phyloP scores from a whole-genome alignment of 1,140 invertebrate species.

The Dryas iulia region DNA sequence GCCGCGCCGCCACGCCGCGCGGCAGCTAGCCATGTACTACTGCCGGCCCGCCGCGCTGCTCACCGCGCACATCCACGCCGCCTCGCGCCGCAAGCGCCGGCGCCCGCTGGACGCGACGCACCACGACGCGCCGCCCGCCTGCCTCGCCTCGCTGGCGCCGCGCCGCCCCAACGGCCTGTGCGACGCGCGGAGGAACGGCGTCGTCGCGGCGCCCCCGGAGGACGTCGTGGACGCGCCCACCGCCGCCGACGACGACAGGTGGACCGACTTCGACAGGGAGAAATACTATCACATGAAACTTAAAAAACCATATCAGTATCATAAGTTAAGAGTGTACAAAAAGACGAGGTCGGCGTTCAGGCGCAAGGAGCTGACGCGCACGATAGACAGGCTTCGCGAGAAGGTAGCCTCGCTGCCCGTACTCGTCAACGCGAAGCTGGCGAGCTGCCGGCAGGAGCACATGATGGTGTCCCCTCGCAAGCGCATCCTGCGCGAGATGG shows the following conservation, averaged over 20 bases:
- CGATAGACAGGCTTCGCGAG: conserved; percentile 77
- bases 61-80: conserved; percentile 65
- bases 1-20: conserved; percentile 86
- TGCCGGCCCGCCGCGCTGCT: conserved; percentile 81
- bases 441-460: conserved; percentile 72
- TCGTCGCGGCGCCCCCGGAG: conserved; percentile 49
- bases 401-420: conserved; percentile 66
- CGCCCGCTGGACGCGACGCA: conserved; percentile 73
- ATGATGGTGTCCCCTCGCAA: conserved; percentile 86
- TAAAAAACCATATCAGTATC: conserved; percentile 77
- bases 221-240: conserved; percentile 62
- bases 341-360: conserved; percentile 63
- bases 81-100: conserved; percentile 80
- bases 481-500: conserved; percentile 86
- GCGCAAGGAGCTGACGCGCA: conserved; percentile 63
- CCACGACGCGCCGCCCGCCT: conserved; percentile 47
- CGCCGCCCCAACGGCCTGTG: conserved; percentile 55
- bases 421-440: conserved; percentile 70
- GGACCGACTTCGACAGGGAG: conserved; percentile 66
- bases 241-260: conserved; percentile 51
- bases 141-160: conserved; percentile 76
- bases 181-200: conserved; percentile 57
- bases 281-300: conserved; percentile 76
- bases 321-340: conserved; percentile 75
- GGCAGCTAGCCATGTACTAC: conserved; percentile 88